Conservation (phyloP, 2,888 invertebrate species). For the Spisula solida region DNA sequence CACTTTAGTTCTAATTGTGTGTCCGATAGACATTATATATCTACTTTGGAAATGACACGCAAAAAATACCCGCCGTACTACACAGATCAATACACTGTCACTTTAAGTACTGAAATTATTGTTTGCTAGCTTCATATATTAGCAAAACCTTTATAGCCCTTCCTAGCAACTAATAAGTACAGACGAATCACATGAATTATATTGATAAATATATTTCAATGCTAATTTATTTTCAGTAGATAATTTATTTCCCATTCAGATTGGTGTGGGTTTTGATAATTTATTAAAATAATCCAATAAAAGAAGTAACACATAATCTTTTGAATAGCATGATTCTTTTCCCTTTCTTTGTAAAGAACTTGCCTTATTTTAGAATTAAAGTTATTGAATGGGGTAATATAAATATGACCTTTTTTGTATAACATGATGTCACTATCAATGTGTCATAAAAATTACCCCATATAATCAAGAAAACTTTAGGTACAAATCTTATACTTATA, state of each 20-base stretch:
- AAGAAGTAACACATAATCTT: neutral
- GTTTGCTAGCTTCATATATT: conserved; percentile 12
- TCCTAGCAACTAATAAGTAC: conserved; percentile 12
- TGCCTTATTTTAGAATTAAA: too few species aligned
- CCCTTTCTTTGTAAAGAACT: neutral
- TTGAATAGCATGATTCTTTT: neutral
- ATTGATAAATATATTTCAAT: conserved; percentile 2
- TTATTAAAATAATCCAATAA: conserved; percentile 1
- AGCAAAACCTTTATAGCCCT: neutral
- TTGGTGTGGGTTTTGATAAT: neutral
- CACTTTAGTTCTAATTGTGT: neutral
- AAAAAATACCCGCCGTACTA: neutral
- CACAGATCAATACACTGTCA: neutral
- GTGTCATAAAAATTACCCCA: too few species aligned
- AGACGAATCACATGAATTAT: neutral
- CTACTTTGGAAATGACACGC: neutral
- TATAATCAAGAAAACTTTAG: too few species aligned
- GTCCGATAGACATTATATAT: neutral
- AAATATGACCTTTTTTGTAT: too few species aligned
- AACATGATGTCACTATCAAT: too few species aligned
- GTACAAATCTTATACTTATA: too few species aligned
- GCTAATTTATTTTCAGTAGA: neutral
- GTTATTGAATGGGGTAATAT: too few species aligned
- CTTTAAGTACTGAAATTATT: neutral
- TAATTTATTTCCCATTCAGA: neutral